Evolutionary conservation across 2,888 invertebrate genomes (phyloP).

Genomic region (Colostygia pectinataria): DNA sequence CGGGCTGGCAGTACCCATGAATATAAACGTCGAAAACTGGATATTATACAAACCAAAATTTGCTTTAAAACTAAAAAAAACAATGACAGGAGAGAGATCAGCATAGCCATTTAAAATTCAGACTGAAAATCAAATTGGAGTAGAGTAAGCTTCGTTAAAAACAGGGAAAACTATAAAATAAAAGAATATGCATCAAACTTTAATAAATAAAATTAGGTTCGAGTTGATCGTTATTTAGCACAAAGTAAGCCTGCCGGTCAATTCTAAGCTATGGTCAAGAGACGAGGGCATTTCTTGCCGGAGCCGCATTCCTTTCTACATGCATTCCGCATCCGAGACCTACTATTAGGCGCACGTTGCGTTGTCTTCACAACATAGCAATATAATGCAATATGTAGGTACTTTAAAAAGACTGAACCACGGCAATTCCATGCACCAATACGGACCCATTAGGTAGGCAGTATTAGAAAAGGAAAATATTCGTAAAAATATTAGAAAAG

Average conservation of each 20-base stretch:
- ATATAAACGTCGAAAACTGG: too few species aligned
- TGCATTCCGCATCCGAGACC: constrained; percentile 59
- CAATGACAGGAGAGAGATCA: too few species aligned
- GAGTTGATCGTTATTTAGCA: constrained; percentile 6
- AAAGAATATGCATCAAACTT: constrained; percentile 1
- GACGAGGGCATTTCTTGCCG: constrained; percentile 64
- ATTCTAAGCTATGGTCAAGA: constrained; percentile 22
- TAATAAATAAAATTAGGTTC: not conserved
- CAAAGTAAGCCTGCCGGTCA: constrained; percentile 15
- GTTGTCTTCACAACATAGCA: constrained; percentile 30
- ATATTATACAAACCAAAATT: too few species aligned
- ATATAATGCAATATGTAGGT: constrained; percentile 1
- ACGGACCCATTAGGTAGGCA: too few species aligned
- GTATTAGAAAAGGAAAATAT: too few species aligned
- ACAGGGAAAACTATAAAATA: not conserved
- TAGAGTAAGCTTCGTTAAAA: too few species aligned
- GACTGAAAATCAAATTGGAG: too few species aligned
- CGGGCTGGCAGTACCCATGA: too few species aligned
- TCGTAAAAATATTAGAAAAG: too few species aligned
- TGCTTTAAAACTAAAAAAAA: too few species aligned
- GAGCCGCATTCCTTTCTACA: constrained; percentile 66
- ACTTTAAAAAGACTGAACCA: constrained; percentile 2
- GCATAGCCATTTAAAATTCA: too few species aligned
- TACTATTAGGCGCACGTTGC: constrained; percentile 41
- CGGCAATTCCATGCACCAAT: too few species aligned